Percentiles rank a stretch among this genome's conserved stretches.
These are phyloP conservation scores for Psophia crepitans DNA, from an alignment of 2,113 vertebrate species.

Conservation along the genomic window DNA sequence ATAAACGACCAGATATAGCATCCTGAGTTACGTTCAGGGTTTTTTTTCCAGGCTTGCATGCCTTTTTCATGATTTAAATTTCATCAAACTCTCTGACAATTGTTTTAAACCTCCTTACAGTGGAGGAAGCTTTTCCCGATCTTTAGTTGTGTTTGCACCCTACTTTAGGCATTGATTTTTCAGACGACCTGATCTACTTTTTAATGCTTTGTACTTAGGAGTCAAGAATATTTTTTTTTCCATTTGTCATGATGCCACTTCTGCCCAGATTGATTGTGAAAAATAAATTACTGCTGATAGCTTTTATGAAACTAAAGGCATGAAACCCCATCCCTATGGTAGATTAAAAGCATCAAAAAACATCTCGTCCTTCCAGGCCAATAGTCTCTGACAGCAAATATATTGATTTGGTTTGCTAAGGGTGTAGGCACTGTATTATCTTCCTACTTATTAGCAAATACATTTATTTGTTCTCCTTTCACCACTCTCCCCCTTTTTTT, in stretches of 20 bases:
- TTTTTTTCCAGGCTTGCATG: background rate
- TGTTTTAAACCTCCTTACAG: background rate
- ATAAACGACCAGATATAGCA: background rate
- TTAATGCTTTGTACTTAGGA: background rate
- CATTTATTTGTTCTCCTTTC: background rate
- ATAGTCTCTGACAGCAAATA: background rate
- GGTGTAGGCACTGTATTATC: background rate
- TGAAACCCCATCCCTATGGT: background rate
- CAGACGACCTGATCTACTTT: background rate
- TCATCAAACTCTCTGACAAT: background rate
- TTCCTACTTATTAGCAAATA: background rate
- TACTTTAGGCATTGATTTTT: background rate
- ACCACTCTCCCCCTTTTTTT: fast-evolving
- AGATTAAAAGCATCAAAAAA: background rate
- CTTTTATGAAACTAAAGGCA: background rate
- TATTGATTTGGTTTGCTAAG: background rate
- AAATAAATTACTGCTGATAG: background rate
- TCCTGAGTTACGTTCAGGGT: background rate
- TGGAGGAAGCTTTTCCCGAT: background rate
- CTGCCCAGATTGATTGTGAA: background rate
- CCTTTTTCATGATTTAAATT: background rate
- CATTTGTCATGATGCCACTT: background rate
- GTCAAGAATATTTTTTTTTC: background rate
- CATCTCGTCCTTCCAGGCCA: background rate
- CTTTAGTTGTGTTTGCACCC: background rate